phyloP scores from a whole-genome alignment of 2,113 vertebrate genomes.

The Melanocharis versteri region DNA sequence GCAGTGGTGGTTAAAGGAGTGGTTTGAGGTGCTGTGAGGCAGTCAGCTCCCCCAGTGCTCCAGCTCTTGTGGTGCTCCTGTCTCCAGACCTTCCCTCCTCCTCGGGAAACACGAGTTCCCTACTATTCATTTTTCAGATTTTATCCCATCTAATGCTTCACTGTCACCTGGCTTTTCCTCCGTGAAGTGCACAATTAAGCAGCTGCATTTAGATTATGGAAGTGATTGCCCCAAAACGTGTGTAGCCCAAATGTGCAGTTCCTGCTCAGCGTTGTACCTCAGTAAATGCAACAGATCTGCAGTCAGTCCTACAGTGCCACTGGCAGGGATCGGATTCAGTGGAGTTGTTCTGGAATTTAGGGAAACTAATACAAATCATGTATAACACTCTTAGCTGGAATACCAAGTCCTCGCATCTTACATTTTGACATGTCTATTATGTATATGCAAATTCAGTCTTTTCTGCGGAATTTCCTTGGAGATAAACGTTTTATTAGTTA shows the following conservation, averaged over 20 bases:
- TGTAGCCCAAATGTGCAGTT: background rate
- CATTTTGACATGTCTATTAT: constrained; percentile 62
- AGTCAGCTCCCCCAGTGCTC: background rate
- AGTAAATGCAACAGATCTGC: background rate
- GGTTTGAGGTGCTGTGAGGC: background rate
- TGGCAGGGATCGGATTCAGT: background rate
- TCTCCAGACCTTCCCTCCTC: background rate
- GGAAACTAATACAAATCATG: constrained; percentile 27
- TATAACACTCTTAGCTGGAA: background rate
- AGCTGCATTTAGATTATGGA: background rate
- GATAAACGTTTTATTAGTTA: constrained; percentile 36
- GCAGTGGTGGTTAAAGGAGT: background rate
- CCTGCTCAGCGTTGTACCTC: background rate
- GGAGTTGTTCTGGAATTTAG: background rate
- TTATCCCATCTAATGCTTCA: background rate
- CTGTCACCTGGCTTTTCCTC: background rate
- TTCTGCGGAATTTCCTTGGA: constrained; percentile 42
- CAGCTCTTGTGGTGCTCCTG: background rate
- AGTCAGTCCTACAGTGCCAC: background rate
- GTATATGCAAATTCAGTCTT: constrained; percentile 68
- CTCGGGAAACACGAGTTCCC: background rate
- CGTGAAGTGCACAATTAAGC: background rate
- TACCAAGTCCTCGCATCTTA: constrained; percentile 32
- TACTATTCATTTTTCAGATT: background rate
- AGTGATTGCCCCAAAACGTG: background rate